Evolutionary conservation across 2,888 invertebrate genomes (phyloP).

Genomic region (Spilosoma lubricipeda): DNA sequence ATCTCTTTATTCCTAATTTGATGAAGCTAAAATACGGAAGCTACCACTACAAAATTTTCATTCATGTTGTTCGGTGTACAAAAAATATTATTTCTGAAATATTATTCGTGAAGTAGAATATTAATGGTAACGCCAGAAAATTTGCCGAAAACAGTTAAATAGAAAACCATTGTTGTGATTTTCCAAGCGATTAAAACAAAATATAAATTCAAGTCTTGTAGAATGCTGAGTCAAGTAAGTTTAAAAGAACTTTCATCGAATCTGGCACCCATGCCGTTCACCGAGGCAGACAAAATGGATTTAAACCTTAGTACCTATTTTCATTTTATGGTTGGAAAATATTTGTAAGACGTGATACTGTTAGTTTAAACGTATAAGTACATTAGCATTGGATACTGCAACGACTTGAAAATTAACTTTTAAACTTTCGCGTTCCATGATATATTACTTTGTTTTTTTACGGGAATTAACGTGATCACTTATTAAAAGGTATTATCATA

Average conservation of each 20-base stretch:
- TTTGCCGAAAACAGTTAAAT: too few species aligned
- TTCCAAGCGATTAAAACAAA: neutral
- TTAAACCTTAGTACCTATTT: neutral
- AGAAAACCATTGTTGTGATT: neutral
- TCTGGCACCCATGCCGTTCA: neutral
- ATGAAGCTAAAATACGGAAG: too few species aligned
- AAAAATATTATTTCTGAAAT: neutral
- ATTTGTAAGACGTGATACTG: neutral
- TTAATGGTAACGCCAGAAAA: neutral
- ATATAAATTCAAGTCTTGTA: neutral
- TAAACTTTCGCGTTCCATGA: too few species aligned
- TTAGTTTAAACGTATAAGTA: neutral
- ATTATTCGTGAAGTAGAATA: too few species aligned
- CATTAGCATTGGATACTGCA: neutral
- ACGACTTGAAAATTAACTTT: too few species aligned
- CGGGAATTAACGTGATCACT: too few species aligned
- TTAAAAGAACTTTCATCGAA: too few species aligned
- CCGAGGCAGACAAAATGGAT: neutral
- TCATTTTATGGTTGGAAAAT: neutral
- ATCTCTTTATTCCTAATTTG: too few species aligned
- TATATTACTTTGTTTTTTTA: too few species aligned
- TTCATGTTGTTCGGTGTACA: neutral
- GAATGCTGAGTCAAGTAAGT: neutral
- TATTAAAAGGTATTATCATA: too few species aligned
- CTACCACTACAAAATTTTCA: too few species aligned